Percentiles rank a stretch among this genome's conserved stretches.
phyloP scores from a whole-genome alignment of 2,113 vertebrate species.

The Erinaceus europaeus region DNA sequence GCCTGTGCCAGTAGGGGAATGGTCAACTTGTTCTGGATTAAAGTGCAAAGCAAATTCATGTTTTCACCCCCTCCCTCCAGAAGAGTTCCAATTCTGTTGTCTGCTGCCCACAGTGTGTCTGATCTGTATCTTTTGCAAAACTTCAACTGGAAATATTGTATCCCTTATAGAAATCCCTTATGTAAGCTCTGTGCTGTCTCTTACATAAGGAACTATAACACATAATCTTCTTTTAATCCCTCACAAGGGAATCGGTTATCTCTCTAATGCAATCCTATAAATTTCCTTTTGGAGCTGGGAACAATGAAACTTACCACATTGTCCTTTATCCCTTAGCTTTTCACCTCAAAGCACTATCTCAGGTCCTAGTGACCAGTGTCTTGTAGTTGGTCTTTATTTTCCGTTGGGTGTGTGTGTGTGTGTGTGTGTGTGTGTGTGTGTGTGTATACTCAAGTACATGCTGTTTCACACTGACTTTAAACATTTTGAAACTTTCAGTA shows the following conservation, averaged over 20 bases:
- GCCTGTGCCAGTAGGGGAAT: background rate
- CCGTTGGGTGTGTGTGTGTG: background rate
- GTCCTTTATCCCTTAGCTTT: background rate
- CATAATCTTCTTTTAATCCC: background rate
- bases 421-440: too few species aligned
- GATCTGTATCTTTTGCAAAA: constrained; percentile 2
- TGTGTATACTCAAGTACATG: background rate
- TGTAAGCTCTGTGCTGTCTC: background rate
- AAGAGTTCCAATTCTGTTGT: background rate
- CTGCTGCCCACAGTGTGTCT: background rate
- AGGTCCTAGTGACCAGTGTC: background rate
- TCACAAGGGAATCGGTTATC: background rate
- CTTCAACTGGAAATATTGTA: background rate
- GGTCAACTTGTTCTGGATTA: background rate
- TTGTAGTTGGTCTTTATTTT: background rate
- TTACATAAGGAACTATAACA: background rate
- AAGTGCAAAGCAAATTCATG: background rate
- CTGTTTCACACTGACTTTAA: background rate
- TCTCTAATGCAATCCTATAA: background rate
- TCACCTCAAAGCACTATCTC: background rate
- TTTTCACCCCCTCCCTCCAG: background rate
- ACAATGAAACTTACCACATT: background rate
- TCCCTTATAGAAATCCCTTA: background rate
- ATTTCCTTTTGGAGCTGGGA: background rate
- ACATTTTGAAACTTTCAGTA: background rate